Percentiles rank a stretch among this genome's conserved stretches.
Evolutionary conservation across 2,888 invertebrate species (phyloP).

Genomic region (Apoda limacodes): DNA sequence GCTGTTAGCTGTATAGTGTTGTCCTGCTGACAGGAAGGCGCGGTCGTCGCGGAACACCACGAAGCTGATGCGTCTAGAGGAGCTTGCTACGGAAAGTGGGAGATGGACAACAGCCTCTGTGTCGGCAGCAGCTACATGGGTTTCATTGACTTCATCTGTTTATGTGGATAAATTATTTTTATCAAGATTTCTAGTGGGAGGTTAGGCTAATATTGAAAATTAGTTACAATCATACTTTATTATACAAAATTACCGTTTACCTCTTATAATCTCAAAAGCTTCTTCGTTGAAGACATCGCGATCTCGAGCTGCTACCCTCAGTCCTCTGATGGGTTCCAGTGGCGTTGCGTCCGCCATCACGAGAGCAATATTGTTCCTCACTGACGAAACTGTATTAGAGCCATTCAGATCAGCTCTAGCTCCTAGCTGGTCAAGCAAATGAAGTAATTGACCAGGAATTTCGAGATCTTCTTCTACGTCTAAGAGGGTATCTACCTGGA

Average conservation of each 20-base stretch:
- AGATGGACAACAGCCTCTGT: constrained; percentile 47
- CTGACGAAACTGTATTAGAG: constrained; percentile 24
- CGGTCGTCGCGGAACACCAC: constrained; percentile 57
- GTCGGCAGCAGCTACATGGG: no score
- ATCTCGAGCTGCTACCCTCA: constrained; percentile 36
- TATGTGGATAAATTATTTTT: no score
- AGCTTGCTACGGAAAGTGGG: constrained; percentile 36
- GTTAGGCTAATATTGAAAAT: no score
- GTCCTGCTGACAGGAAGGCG: constrained; percentile 34
- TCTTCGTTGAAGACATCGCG: constrained; percentile 31
- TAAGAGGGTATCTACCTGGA: constrained; percentile 45
- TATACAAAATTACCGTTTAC: constrained; percentile 26
- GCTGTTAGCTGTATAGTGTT: constrained; percentile 39
- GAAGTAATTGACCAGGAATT: constrained; percentile 43
- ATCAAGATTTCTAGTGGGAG: no score
- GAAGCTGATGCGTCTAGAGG: constrained; percentile 48
- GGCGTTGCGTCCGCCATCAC: constrained; percentile 42
- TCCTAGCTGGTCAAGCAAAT: constrained; percentile 44
- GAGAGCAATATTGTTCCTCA: constrained; percentile 45
- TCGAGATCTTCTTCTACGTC: constrained; percentile 28
- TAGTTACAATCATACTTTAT: no score
- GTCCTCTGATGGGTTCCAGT: constrained; percentile 34
- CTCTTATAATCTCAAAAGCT: constrained; percentile 42
- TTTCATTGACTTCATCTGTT: no score
- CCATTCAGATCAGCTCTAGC: constrained; percentile 37